Conservation (phyloP, 1,140 invertebrate species). For the Trialeurodes vaporariorum region DNA sequence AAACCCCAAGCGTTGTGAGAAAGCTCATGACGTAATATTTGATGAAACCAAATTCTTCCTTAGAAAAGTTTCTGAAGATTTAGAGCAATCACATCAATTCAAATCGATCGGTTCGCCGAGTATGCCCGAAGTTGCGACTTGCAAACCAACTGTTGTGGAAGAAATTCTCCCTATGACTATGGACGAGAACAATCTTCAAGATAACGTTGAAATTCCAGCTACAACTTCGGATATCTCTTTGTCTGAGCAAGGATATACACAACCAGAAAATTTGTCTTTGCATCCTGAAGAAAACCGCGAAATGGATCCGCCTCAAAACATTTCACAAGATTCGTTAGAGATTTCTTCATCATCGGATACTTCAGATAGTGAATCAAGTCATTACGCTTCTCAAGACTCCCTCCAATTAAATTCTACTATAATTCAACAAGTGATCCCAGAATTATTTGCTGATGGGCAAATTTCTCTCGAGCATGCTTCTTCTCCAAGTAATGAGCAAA, state of each 20-base stretch:
- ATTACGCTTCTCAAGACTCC: too few relatives aligned
- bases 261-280: too few relatives aligned
- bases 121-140: too few relatives aligned
- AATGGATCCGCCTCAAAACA: background rate
- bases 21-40: constrained; percentile 12
- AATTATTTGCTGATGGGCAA: background rate
- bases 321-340: too few relatives aligned
- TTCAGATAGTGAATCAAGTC: too few relatives aligned
- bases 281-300: background rate
- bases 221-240: too few relatives aligned
- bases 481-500: background rate
- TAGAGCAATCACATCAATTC: background rate
- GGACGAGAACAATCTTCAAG: background rate
- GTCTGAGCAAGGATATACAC: too few relatives aligned
- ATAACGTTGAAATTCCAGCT: background rate
- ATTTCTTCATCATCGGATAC: too few relatives aligned
- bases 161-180: too few relatives aligned
- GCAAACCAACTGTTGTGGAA: too few relatives aligned
- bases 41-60: constrained; percentile 7
- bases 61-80: background rate
- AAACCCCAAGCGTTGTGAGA: background rate
- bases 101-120: too few relatives aligned
- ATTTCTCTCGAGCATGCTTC: background rate
- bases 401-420: background rate
- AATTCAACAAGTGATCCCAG: background rate